Evolutionary conservation across 1,140 invertebrate species (phyloP).

Genomic region (Diorhabda sublineata): DNA sequence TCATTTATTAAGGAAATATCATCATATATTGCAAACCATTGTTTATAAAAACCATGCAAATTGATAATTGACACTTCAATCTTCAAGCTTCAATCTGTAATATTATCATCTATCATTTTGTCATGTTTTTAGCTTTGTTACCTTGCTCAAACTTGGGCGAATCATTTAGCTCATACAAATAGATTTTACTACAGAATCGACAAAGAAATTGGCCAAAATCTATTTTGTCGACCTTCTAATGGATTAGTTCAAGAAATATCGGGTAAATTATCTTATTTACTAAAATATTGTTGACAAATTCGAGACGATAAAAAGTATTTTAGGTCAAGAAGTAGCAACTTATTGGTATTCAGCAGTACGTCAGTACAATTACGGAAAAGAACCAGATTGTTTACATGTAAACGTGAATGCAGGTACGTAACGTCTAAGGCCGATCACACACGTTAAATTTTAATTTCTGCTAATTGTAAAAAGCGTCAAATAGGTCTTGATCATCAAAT

Average conservation of each 20-base stretch:
- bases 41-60: too few relatives aligned
- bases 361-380: constrained; percentile 67
- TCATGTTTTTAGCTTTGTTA: constrained; percentile 62
- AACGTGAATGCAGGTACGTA: constrained; percentile 71
- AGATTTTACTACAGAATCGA: constrained; percentile 72
- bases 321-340: constrained; percentile 77
- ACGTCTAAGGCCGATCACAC: too few relatives aligned
- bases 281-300: background rate
- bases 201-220: constrained; percentile 69
- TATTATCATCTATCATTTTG: background rate
- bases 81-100: too few relatives aligned
- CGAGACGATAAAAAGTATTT: constrained; percentile 19
- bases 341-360: constrained; percentile 82
- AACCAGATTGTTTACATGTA: constrained; percentile 66
- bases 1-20: too few relatives aligned
- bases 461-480: too few relatives aligned
- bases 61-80: too few relatives aligned
- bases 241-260: constrained; percentile 62
- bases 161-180: constrained; percentile 74
- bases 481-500: too few relatives aligned
- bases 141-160: constrained; percentile 80
- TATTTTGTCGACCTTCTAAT: constrained; percentile 67
- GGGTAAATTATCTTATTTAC: constrained; percentile 44
- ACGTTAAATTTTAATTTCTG: too few relatives aligned
- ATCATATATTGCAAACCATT: too few relatives aligned